These are phyloP conservation scores for Cebus imitator DNA, from an alignment of 2,113 vertebrate species.

Conservation along the genomic window DNA sequence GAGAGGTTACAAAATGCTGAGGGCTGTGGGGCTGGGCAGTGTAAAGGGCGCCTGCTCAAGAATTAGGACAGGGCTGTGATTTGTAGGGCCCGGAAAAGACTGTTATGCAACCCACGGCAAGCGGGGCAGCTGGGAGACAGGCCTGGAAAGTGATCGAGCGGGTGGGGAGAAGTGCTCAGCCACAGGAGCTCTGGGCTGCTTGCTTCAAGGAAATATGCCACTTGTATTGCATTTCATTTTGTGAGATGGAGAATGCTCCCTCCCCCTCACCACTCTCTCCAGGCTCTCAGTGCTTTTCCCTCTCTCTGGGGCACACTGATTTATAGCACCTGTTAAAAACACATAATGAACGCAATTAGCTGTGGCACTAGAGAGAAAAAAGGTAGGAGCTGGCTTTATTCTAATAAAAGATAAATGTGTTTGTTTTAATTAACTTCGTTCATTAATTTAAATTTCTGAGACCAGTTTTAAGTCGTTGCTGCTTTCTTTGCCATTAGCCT, in stretches of 20 bases:
- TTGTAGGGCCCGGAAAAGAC: conserved; percentile 54
- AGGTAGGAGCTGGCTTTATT: conserved; percentile 35
- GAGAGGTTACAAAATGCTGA: conserved; percentile 53
- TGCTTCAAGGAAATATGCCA: not conserved
- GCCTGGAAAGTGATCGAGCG: not conserved
- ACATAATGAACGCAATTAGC: conserved; percentile 33
- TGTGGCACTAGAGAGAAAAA: not conserved
- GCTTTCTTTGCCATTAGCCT: not conserved
- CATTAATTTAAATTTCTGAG: conserved; percentile 2
- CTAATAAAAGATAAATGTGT: conserved; percentile 29
- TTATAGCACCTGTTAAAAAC: conserved; percentile 50
- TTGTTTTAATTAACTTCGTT: conserved; percentile 17
- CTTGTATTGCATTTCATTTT: not conserved
- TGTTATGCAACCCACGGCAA: conserved; percentile 8
- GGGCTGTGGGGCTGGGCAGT: conserved; percentile 46
- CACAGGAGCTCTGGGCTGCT: not conserved
- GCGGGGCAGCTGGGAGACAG: not conserved
- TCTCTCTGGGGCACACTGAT: not conserved
- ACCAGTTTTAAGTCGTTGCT: not conserved
- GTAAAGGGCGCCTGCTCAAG: conserved; percentile 21
- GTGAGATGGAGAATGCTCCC: not conserved
- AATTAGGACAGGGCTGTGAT: conserved; percentile 56
- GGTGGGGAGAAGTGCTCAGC: not conserved
- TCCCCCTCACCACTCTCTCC: no score
- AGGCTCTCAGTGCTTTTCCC: not conserved